Conservation (phyloP, 2,888 invertebrate species). For the Polietes domitor region DNA sequence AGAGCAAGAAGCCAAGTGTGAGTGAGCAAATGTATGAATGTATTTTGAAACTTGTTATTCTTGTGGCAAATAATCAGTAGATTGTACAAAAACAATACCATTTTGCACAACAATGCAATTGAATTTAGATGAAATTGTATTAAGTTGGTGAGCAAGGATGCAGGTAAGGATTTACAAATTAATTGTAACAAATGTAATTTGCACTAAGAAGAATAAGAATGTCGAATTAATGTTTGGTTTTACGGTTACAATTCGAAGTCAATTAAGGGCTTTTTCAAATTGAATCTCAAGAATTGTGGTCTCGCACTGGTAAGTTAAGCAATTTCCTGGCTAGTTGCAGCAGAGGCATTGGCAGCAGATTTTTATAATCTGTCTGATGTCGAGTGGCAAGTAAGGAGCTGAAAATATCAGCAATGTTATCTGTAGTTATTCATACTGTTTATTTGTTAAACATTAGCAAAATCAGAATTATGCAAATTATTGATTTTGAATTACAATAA, state of each 20-base stretch:
- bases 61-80: conserved; percentile 3
- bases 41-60: neutral
- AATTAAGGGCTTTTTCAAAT: neutral
- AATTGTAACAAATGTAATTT: neutral
- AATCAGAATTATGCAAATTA: no score
- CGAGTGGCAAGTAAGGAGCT: no score
- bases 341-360: no score
- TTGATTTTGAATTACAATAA: no score
- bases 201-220: neutral
- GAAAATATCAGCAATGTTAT: no score
- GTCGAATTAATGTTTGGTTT: neutral
- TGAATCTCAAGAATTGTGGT: neutral
- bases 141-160: neutral
- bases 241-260: neutral
- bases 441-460: no score
- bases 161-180: neutral
- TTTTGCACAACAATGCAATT: neutral
- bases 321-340: no score
- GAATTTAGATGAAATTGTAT: neutral
- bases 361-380: no score
- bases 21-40: neutral
- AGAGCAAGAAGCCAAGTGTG: neutral
- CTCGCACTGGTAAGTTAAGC: neutral
- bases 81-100: conserved; percentile 4
- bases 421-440: no score